phyloP scores from a whole-genome alignment of 2,888 invertebrate genomes.

The Heteromyza rotundicornis region DNA sequence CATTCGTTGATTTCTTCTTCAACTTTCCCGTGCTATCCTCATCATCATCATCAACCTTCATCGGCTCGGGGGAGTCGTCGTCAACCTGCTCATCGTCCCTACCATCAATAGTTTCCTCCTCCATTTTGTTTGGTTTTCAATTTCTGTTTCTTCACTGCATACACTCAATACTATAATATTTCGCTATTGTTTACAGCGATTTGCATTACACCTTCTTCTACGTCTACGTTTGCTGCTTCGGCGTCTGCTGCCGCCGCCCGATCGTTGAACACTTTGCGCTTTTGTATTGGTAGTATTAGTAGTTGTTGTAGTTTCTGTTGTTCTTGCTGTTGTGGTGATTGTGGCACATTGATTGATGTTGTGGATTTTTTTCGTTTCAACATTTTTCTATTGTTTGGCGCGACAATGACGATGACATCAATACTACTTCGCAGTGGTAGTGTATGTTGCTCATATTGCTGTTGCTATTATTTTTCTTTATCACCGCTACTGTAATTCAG shows the following conservation, averaged over 20 bases:
- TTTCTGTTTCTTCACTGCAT: slow-evolving; percentile 19
- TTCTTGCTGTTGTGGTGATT: not conserved
- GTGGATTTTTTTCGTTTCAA: slow-evolving; percentile 20
- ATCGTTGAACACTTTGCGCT: not conserved
- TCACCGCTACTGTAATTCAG: not conserved
- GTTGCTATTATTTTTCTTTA: not conserved
- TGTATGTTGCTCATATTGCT: not conserved
- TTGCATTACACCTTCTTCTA: slow-evolving; percentile 36
- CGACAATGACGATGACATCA: slow-evolving; percentile 4
- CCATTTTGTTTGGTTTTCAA: slow-evolving; percentile 33
- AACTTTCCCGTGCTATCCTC: not conserved
- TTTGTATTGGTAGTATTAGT: slow-evolving; percentile 8
- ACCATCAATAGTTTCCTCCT: slow-evolving; percentile 38
- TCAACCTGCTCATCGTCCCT: not conserved
- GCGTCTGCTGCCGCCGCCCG: not conserved
- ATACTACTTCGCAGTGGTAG: not conserved
- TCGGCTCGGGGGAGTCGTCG: too few relatives aligned
- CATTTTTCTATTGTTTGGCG: slow-evolving; percentile 38
- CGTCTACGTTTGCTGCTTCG: slow-evolving; percentile 23
- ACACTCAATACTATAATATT: slow-evolving; percentile 25
- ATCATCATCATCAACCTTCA: not conserved
- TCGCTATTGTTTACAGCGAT: slow-evolving; percentile 36
- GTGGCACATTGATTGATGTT: slow-evolving; percentile 32
- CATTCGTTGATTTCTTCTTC: not conserved
- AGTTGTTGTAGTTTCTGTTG: slow-evolving; percentile 6